These are phyloP conservation scores for Lipophrys pholis DNA, from an alignment of 2,113 vertebrate genomes.

Conservation along the genomic window DNA sequence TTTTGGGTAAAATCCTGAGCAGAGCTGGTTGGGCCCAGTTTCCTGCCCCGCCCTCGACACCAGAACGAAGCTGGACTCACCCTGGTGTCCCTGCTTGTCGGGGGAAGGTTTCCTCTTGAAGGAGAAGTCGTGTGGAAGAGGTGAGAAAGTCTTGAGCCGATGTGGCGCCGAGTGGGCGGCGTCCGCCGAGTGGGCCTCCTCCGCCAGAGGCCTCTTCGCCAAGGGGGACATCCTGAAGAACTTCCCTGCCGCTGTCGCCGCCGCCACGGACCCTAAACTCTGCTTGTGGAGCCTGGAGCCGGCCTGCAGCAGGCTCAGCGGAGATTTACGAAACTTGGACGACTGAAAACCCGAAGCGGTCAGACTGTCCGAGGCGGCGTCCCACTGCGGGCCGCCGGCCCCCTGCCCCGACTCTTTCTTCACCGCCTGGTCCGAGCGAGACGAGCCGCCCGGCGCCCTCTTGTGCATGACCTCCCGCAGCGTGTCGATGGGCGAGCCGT, in stretches of 20 bases:
- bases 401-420: slow-evolving; percentile 82
- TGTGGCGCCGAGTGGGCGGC: slow-evolving; percentile 45
- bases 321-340: slow-evolving; percentile 75
- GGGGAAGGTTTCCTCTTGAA: slow-evolving; percentile 88
- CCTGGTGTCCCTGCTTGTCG: slow-evolving; percentile 86
- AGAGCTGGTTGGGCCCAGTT: too few species aligned
- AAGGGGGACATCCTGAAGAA: slow-evolving; percentile 82
- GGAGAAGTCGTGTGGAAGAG: slow-evolving; percentile 88
- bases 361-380: slow-evolving; percentile 36
- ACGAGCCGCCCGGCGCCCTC: slow-evolving; percentile 76
- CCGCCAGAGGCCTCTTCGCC: slow-evolving; percentile 84
- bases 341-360: slow-evolving; percentile 68
- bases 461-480: slow-evolving; percentile 93
- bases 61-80: slow-evolving; percentile 74
- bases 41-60: too few species aligned
- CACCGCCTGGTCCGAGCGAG: slow-evolving; percentile 79
- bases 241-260: slow-evolving; percentile 75
- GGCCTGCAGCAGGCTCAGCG: slow-evolving; percentile 78
- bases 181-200: slow-evolving; percentile 76
- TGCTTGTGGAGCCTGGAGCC: slow-evolving; percentile 84
- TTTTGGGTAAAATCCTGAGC: too few species aligned
- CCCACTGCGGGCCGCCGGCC: slow-evolving; percentile 70
- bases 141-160: slow-evolving; percentile 80
- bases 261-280: slow-evolving; percentile 75
- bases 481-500: slow-evolving; percentile 95